Evolutionary conservation across 1,140 invertebrate species (phyloP).

Genomic region (Calephelis nemesis): DNA sequence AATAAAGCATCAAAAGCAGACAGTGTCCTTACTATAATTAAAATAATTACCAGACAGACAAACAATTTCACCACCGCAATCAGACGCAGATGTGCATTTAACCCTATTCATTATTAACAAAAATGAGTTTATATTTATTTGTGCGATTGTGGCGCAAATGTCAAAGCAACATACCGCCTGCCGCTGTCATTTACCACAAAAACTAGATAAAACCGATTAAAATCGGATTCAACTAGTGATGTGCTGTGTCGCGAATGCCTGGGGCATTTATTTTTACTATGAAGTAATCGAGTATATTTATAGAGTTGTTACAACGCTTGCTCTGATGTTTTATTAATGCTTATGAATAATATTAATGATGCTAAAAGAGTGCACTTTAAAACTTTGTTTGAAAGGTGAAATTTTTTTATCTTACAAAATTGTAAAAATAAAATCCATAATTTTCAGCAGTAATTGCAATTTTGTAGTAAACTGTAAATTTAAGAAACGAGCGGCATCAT

Average conservation of each 20-base stretch:
- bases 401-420: too few species aligned
- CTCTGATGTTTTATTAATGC: background rate
- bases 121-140: constrained; percentile 74
- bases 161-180: constrained; percentile 53
- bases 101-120: constrained; percentile 72
- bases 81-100: constrained; percentile 66
- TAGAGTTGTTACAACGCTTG: background rate
- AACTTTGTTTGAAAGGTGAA: too few species aligned
- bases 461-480: too few species aligned
- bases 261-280: constrained; percentile 9
- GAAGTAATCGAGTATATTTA: background rate
- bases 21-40: constrained; percentile 62
- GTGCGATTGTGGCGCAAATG: constrained; percentile 47
- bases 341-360: too few species aligned
- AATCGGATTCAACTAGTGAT: constrained; percentile 35
- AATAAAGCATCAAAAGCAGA: constrained; percentile 62
- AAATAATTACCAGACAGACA: constrained; percentile 67
- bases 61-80: constrained; percentile 67
- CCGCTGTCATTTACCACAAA: constrained; percentile 60
- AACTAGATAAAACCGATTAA: constrained; percentile 66
- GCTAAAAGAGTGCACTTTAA: too few species aligned
- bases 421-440: too few species aligned
- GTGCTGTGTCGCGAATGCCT: constrained; percentile 1
- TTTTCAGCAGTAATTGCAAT: too few species aligned
- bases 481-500: too few species aligned